Base-by-base conservation (phyloP, 2,113 vertebrate genomes). In the Erpornis zantholeuca region DNA sequence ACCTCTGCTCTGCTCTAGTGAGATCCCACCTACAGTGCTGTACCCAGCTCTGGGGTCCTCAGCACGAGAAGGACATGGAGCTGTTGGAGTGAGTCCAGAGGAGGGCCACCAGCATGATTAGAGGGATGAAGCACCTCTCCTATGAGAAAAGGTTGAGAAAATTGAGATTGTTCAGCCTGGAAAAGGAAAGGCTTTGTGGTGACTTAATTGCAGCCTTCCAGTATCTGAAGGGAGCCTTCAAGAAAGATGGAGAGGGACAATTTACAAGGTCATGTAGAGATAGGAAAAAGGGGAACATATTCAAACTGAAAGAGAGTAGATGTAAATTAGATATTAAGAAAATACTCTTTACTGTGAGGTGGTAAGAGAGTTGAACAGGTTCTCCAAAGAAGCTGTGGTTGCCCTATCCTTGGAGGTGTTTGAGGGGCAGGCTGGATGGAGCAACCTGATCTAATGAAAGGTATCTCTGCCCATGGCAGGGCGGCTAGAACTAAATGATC, bases 1-100 rank as follows among this genome's bases (percentile, higher is more conserved):
- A 12, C 20, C 50, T 73, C 28, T 84, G 40, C 40, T 24, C 42
- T 75, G 42, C 40, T 24, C 42, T 75, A 35, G 2, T 49, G 50
- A 75, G 60, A 85, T 7, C 60, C 59, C 42, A 65, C 19, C 35
- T 85, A 29, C 4, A 57, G 10, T 0, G 7, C 42, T 66, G 52
- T 4, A 40, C 2, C 33, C 50, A 66, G 52, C 52, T 29, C 20
- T 66, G 52, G 35, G 25, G 7, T 25, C 8, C 15, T n/a, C 82
- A 66, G 61, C 44, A 42, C 13, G 35, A 31, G 31, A 29, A 42
- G 10, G 16, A 20, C 24, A n/a, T 16, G 35, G 60, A 49, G 0
- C 35, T 76, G 29, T 6, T 49, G 24, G 50, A 49, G 8, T 0
- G 0, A 65, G 38, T 45, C 40, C 49, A 64, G 6, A 3, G 28